Evolutionary conservation across 1,140 invertebrate species (phyloP), one percentile per base, ranked within the genome.

Genomic region (Vollenhovia emeryi): DNA sequence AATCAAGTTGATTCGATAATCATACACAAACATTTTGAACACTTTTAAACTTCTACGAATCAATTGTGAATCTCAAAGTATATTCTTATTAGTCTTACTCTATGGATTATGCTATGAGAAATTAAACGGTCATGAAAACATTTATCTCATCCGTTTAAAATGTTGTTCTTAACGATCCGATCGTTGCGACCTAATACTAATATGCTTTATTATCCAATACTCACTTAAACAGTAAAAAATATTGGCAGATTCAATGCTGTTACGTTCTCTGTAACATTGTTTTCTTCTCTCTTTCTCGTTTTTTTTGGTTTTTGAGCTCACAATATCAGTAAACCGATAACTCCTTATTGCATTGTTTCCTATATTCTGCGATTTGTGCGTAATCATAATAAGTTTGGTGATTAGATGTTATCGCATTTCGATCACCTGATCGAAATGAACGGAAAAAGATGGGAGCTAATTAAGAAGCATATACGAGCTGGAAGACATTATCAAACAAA

Each of bases 161-260:
- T 78, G 74, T 50, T 40, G 36, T 24, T 75, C 68, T 82, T 84
- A 48, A 76, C 27, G 43, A 52, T 62, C 62, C 62, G 83, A 86
- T 74, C 33, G 30, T 71, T 86, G 45, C 55, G 33, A 88, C 30
- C 78, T 89, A 89, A 79, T 84, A 78, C 87, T 89, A 89, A 45
- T 64, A 78, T 73, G 68, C 48, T 78, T 80, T 45, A 68, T 89
- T 88, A 88, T 83, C 55, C 21, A 40, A 86, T 84, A 76, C 15
- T 86, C 59, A 55, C 78, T 89, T 89, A 88, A 88, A 13, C 45
- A 36, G 87, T 89, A 89, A 89, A 88, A 88, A 89, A 89, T 88
- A 86, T 89, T 89, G 88, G 88, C 88, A 89, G 87, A 89, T 89
- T 86, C 27, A 84, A 89, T 89, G 76, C 45, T 88, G 87, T 89